Base-by-base conservation (phyloP, 2,888 invertebrate genomes). In the Cantharis nigra region DNA sequence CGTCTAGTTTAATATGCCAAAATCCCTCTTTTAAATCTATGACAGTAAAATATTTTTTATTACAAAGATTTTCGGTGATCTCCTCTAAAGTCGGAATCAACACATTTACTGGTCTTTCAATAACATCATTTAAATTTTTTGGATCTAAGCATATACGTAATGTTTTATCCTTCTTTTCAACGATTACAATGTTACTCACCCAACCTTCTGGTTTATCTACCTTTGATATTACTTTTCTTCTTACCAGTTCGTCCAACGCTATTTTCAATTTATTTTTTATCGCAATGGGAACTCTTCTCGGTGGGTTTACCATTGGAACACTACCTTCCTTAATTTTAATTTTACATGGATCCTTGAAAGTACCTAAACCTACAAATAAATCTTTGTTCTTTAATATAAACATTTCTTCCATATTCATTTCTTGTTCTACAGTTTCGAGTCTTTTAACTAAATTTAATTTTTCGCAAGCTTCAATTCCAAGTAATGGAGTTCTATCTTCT, bases 191-290 rank as follows among this genome's bases (percentile, higher is more conserved):
- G 28, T 33, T 71, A 74, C 80, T 81, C 1, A 80, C 80, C 80
- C 81, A 80, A 16, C 78, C 74, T 33, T 78, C 78, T 10, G 81
- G 81, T 73, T 81, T 76, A 64, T 78, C 74, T 10, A 80, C 77
- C 18, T 65, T 65, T 3, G 16, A 16, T 2, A 65, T 65, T n/a
- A 65, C 14, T 16, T 18, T 10, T 14, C 65, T 65, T 65, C 3
- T 9, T 14, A n/a, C 7, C 0, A 65, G 3, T n/a, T 65, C 16
- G 16, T 65, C 16, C 18, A 65, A 18, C 2, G 14, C 16, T 10
- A n/a, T 18, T 65, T 65, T 65, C 3, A 65, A 63, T 28, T 16
- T 74, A 49, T 63, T n/a, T 64, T 26, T 71, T 23, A 79, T 11
- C 9, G 23, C 62, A 3, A 63, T 13, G 11, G 79, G 75, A 5